Conservation (phyloP, 2,113 vertebrate species). For the Neolamprologus longior region DNA sequence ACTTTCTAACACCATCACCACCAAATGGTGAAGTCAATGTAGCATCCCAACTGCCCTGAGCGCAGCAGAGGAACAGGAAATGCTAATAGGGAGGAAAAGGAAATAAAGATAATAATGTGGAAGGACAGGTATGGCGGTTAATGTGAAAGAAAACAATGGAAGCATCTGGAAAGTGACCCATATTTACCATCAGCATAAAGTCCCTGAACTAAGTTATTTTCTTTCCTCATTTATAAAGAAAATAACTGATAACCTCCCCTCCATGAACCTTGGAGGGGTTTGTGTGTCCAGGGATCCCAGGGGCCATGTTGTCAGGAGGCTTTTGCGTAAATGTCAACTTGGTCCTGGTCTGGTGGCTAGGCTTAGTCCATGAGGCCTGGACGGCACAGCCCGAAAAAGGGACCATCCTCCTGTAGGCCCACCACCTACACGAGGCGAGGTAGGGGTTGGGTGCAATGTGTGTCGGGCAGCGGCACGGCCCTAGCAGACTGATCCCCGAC, state of each 20-base stretch:
- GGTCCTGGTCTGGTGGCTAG: not conserved
- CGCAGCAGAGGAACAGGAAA: not conserved
- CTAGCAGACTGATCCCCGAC: rapidly evolving
- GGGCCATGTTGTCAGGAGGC: not conserved
- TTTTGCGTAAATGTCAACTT: not conserved
- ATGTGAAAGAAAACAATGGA: not conserved
- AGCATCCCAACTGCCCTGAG: not conserved
- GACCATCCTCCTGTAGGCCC: not conserved
- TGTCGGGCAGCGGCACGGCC: rapidly evolving
- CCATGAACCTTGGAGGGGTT: not conserved
- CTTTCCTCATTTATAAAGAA: not conserved
- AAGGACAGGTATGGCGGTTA: not conserved
- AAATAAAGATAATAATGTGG: not conserved
- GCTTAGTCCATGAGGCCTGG: not conserved
- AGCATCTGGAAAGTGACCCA: not conserved
- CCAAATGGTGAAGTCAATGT: not conserved
- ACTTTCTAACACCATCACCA: not conserved
- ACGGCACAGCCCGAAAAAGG: not conserved
- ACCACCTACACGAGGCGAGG: not conserved
- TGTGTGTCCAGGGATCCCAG: not conserved
- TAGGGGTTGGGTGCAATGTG: not conserved
- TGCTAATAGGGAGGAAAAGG: not conserved
- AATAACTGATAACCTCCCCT: not conserved
- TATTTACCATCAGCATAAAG: not conserved
- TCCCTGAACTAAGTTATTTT: not conserved